These are phyloP conservation scores for Aurelia aurita DNA, from an alignment of 30 jellyfish, hydroid and myxozoan species.

Conservation along the genomic window DNA sequence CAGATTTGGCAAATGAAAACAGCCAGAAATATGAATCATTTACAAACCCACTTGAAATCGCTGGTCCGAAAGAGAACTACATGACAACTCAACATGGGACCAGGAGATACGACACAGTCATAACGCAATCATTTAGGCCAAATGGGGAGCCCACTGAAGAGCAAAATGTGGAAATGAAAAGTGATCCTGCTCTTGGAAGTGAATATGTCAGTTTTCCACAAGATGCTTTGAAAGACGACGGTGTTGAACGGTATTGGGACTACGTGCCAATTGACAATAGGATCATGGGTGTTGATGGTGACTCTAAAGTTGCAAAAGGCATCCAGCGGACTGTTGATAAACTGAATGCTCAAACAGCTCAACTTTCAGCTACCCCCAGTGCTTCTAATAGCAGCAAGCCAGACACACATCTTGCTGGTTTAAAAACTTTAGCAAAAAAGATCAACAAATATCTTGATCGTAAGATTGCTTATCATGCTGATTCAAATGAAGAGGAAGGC, in stretches of 20 bases:
- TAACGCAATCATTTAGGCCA: conserved; percentile 50
- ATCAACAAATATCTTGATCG: not conserved
- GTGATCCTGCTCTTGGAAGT: conserved; percentile 67
- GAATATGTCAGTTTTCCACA: conserved; percentile 75
- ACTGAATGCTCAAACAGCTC: not conserved
- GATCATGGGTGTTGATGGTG: conserved; percentile 7
- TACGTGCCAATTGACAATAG: conserved; percentile 61
- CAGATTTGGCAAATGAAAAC: conserved; percentile 14
- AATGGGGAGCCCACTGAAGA: conserved; percentile 8
- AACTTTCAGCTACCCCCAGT: not conserved
- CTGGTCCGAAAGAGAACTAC: conserved; percentile 57
- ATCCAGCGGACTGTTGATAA: conserved; percentile 15
- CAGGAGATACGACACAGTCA: conserved; percentile 54
- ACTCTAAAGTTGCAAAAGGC: conserved; percentile 3
- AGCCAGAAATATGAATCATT: conserved; percentile 28
- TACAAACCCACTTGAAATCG: conserved; percentile 8
- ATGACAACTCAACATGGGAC: conserved; percentile 44
- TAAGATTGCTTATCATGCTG: not conserved
- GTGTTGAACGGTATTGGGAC: conserved; percentile 58
- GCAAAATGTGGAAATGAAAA: conserved; percentile 1
- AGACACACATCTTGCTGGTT: not conserved
- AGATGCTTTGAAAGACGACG: conserved; percentile 37
- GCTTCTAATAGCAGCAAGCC: not conserved
- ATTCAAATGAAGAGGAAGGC: not conserved
- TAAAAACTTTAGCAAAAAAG: conserved; percentile 5